phyloP scores from a whole-genome alignment of 2,113 vertebrate species.

The Columba janthina region DNA sequence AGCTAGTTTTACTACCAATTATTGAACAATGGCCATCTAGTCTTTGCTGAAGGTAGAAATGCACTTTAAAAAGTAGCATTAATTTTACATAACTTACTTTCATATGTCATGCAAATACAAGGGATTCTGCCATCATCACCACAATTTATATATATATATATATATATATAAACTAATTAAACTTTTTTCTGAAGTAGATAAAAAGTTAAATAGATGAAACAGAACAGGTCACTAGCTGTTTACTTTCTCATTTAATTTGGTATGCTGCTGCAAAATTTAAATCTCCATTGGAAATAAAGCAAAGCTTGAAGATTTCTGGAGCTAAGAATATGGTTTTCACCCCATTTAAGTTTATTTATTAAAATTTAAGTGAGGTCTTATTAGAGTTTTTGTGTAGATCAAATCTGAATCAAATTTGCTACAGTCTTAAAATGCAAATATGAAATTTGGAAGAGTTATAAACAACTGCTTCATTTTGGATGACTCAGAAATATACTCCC shows the following conservation, averaged over 20 bases:
- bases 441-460: neutral
- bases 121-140: neutral
- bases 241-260: neutral
- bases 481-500: neutral
- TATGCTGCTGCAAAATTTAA: neutral
- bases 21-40: neutral
- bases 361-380: neutral
- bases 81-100: neutral
- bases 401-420: neutral
- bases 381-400: neutral
- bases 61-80: neutral
- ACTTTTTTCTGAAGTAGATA: neutral
- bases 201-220: neutral
- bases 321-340: neutral
- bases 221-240: neutral
- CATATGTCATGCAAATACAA: neutral
- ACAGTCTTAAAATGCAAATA: neutral
- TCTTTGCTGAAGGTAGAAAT: neutral
- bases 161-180: neutral
- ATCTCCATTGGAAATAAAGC: neutral
- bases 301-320: neutral
- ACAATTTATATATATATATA: too few relatives aligned
- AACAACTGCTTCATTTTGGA: neutral
- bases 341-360: neutral
- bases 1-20: slow-evolving; percentile 24